A percentile compares a stretch with the other conserved stretches of the same genome.
Evolutionary conservation across 2,113 vertebrate genomes (phyloP).

Genomic region (Prunella fulvescens): DNA sequence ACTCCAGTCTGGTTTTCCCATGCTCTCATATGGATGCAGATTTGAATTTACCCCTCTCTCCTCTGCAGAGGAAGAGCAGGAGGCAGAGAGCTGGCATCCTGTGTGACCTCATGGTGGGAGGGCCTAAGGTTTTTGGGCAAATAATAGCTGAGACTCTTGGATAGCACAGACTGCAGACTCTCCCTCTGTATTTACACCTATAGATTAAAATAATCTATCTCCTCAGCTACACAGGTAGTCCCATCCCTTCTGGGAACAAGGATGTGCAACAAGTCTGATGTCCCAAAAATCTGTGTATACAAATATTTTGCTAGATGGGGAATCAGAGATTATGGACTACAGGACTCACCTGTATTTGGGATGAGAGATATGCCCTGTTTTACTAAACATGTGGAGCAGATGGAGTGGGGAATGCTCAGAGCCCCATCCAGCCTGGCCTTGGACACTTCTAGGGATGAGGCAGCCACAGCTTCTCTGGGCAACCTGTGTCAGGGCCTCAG

Average conservation of each 20-base stretch:
- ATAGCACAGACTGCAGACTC: neutral
- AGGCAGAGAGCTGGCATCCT: neutral
- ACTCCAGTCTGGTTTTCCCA: neutral
- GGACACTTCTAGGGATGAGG: neutral
- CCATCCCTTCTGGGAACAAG: neutral
- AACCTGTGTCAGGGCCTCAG: neutral
- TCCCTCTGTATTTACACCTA: neutral
- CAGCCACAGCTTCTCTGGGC: neutral
- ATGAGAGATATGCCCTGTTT: neutral
- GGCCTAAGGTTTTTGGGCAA: neutral
- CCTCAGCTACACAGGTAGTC: neutral
- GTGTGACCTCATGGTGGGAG: rapidly evolving
- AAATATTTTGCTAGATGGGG: neutral
- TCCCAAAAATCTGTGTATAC: neutral
- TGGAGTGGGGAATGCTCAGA: neutral
- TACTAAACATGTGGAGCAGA: neutral
- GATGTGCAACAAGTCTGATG: neutral
- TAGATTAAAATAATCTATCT: neutral
- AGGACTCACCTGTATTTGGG: neutral
- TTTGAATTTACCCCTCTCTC: neutral
- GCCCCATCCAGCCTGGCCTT: neutral
- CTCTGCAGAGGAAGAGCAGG: neutral
- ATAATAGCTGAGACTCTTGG: neutral
- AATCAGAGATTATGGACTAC: neutral
- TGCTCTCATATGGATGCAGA: neutral